Evolutionary conservation across 2,113 vertebrate genomes (phyloP).

Genomic region (Abramis brama): DNA sequence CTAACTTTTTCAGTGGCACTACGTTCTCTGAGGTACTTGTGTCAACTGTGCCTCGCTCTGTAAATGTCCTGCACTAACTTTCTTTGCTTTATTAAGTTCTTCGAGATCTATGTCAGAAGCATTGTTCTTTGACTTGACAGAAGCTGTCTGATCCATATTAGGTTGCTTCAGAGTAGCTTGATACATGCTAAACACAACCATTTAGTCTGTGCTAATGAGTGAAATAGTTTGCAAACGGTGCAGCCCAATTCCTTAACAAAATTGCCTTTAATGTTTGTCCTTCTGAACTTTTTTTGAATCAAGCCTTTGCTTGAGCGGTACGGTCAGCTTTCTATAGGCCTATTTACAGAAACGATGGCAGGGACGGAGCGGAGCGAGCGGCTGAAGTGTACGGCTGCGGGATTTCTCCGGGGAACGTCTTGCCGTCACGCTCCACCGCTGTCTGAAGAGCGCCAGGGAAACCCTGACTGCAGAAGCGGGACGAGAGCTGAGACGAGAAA

Average conservation of each 20-base stretch:
- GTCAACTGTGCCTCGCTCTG: neutral
- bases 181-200: neutral
- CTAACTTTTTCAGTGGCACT: neutral
- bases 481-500: conserved; percentile 24
- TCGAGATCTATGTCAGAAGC: neutral
- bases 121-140: too few species aligned
- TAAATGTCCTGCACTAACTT: neutral
- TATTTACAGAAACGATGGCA: conserved; percentile 24
- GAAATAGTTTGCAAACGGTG: neutral
- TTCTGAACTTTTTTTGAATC: neutral
- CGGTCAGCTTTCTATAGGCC: neutral
- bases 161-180: neutral
- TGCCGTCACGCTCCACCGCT: conserved; percentile 31
- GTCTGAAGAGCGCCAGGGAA: conserved; percentile 26
- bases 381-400: neutral
- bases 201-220: neutral
- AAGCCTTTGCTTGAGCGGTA: neutral
- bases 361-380: neutral
- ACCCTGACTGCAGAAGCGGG: conserved; percentile 34
- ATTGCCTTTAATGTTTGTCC: neutral
- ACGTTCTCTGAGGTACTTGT: neutral
- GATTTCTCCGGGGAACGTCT: conserved; percentile 36
- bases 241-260: neutral
- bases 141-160: neutral
- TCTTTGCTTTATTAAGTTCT: neutral